A percentile compares a stretch with the other conserved stretches of the same genome.
Conservation (phyloP, 53 echinoderm and acorn worm species). For the Patiria pectinifera region DNA sequence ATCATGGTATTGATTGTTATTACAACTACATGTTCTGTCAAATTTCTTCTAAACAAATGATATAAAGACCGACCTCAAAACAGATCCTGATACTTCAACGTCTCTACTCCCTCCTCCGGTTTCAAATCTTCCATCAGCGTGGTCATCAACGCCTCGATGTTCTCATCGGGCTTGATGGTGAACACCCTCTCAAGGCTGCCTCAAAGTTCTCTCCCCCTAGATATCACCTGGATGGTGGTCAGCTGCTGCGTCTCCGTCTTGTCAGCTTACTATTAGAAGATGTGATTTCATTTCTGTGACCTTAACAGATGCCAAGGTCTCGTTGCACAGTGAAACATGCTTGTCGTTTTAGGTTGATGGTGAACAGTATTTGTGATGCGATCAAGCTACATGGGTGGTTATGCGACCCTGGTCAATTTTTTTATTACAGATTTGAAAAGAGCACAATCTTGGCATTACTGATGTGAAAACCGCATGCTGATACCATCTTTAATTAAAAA, state of each 20-base stretch:
- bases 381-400: too few relatives aligned
- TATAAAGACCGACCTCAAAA: constrained; percentile 78
- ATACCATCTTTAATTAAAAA: too few relatives aligned
- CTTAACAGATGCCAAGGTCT: background rate
- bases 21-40: background rate
- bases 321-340: too few relatives aligned
- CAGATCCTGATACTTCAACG: constrained; percentile 76
- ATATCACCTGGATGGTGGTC: constrained; percentile 41
- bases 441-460: too few relatives aligned
- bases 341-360: too few relatives aligned
- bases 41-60: too few relatives aligned
- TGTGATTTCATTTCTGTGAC: background rate
- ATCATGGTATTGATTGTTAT: too few relatives aligned
- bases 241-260: background rate
- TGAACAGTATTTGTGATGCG: too few relatives aligned
- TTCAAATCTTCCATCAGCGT: constrained; percentile 80
- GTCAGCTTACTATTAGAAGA: background rate
- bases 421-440: too few relatives aligned
- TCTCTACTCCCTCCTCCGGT: constrained; percentile 73
- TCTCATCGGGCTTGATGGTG: constrained; percentile 83
- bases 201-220: constrained; percentile 80
- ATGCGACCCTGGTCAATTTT: too few relatives aligned
- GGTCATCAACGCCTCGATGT: constrained; percentile 73
- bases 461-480: too few relatives aligned
- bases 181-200: constrained; percentile 76